Evolutionary conservation across 2,888 invertebrate genomes (phyloP).

Genomic region (Ectemnius continuus): DNA sequence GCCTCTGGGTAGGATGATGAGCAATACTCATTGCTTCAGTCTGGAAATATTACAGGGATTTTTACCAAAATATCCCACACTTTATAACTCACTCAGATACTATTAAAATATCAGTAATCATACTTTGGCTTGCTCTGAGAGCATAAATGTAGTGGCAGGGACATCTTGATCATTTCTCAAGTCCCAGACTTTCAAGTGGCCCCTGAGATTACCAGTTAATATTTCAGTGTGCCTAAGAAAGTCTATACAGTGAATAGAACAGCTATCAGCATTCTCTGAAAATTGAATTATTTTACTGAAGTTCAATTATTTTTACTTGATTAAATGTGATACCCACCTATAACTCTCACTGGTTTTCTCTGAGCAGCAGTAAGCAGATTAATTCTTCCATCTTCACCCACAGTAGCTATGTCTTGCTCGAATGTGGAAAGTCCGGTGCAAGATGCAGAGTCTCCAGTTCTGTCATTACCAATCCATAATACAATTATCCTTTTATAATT

Average conservation of each 20-base stretch:
- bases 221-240: slow-evolving; percentile 88
- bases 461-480: slow-evolving; percentile 24
- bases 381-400: slow-evolving; percentile 91
- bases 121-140: slow-evolving; percentile 83
- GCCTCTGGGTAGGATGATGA: slow-evolving; percentile 92
- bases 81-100: background rate
- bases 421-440: slow-evolving; percentile 88
- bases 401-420: slow-evolving; percentile 88
- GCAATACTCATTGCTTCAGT: slow-evolving; percentile 87
- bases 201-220: slow-evolving; percentile 91
- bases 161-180: slow-evolving; percentile 83
- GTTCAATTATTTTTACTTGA: background rate
- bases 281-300: slow-evolving; percentile 35
- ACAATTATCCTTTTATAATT: background rate
- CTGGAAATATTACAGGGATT: slow-evolving; percentile 71
- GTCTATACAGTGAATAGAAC: slow-evolving; percentile 87
- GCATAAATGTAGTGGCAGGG: slow-evolving; percentile 85
- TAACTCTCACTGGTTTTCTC: slow-evolving; percentile 78
- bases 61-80: background rate
- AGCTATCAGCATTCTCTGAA: slow-evolving; percentile 88
- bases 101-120: slow-evolving; percentile 6
- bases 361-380: slow-evolving; percentile 80
- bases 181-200: slow-evolving; percentile 95
- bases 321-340: slow-evolving; percentile 76
- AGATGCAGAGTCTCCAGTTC: slow-evolving; percentile 80